Conservation (phyloP, 2,797 vertebrate genomes). For the Sebastes flavidus region DNA sequence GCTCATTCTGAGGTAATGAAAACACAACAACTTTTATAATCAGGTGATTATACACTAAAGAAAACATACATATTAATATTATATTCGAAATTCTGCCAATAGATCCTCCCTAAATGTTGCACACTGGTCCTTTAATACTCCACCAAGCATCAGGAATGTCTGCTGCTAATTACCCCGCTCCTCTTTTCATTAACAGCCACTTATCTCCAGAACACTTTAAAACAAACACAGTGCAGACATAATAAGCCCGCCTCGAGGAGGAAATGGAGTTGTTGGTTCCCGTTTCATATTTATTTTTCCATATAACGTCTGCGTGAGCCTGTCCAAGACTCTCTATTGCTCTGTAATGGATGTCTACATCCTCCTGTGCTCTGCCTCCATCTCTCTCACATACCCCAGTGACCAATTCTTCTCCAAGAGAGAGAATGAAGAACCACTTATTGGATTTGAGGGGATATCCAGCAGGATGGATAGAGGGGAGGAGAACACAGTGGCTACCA, state of each 20-base stretch:
- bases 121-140: no score
- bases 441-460: conserved; percentile 71
- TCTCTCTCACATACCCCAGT: conserved; percentile 44
- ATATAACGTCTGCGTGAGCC: conserved; percentile 28
- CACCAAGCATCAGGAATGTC: neutral
- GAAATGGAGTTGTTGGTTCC: conserved; percentile 43
- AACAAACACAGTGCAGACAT: conserved; percentile 42
- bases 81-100: no score
- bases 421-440: conserved; percentile 70
- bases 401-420: conserved; percentile 57
- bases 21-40: no score
- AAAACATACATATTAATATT: no score
- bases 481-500: conserved; percentile 41
- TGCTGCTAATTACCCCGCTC: conserved; percentile 12
- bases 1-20: no score
- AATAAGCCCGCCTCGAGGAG: conserved; percentile 24
- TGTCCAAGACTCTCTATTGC: conserved; percentile 34
- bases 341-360: conserved; percentile 53
- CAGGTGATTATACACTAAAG: no score
- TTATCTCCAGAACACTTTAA: conserved; percentile 24
- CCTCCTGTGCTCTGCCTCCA: conserved; percentile 43
- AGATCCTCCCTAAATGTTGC: no score
- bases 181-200: conserved; percentile 33
- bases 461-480: conserved; percentile 53
- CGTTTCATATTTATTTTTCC: conserved; percentile 64